A percentile compares a stretch with the other conserved stretches of the same genome.
phyloP scores from a whole-genome alignment of 2,888 invertebrate genomes.

The Trissonchulus latispiculum region DNA sequence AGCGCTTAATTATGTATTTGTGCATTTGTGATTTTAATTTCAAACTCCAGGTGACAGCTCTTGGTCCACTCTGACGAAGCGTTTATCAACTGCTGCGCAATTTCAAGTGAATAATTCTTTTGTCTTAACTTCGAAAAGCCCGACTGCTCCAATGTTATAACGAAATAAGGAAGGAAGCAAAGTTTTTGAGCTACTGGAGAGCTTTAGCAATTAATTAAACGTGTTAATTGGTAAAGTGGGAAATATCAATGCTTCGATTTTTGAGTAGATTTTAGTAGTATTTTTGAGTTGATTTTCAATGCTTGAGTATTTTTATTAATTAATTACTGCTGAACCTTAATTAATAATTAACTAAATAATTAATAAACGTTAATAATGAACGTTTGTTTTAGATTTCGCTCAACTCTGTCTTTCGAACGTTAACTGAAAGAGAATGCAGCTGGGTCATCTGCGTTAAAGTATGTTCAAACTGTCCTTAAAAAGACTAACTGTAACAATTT shows the following conservation, averaged over 20 bases:
- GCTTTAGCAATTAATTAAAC: no score
- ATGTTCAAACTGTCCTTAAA: background rate
- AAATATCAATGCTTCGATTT: no score
- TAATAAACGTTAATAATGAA: background rate
- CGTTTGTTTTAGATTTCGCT: slow-evolving; percentile 1
- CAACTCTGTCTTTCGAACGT: background rate
- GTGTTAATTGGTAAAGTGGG: no score
- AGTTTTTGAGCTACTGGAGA: no score
- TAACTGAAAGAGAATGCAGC: background rate
- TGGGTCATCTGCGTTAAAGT: slow-evolving; percentile 9
- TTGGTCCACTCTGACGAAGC: background rate
- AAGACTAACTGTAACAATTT: background rate
- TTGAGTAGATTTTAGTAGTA: no score
- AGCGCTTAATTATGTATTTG: background rate
- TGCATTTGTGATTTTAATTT: background rate
- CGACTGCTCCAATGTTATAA: no score
- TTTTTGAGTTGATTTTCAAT: no score
- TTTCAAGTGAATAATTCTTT: background rate
- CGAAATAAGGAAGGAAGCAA: no score
- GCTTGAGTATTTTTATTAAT: no score
- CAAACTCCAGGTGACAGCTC: background rate
- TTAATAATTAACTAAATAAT: no score
- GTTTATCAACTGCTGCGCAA: background rate
- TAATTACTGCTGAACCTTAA: no score
- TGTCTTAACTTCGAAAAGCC: background rate